Base-by-base conservation (phyloP, 2,113 vertebrate species). In the Glareola pratincola region DNA sequence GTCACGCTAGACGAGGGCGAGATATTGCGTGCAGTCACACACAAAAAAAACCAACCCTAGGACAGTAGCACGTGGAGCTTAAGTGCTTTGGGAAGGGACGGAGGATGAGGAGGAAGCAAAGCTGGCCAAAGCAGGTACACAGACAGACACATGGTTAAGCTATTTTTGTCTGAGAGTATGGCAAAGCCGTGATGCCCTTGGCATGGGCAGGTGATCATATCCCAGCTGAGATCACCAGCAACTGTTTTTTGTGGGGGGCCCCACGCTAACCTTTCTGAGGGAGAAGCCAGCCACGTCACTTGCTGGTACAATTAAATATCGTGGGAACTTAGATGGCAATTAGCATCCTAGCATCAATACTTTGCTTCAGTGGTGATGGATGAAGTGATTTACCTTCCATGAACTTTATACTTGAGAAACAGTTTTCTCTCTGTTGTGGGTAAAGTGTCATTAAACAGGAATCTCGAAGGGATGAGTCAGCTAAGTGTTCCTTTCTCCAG, bases 391-490 rank as follows among this genome's bases (percentile, higher is more conserved):
- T 93, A 68, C 54, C 75, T 95, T 85, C 54, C 24, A 5, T 86
- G 60, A 92, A 79, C 77, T 76, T 95, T 45, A 34, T 54, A 51
- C 23, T 50, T 86, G 79, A 84, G 41, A 86, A 96, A 59, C 50
- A 47, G 21, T 80, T 82, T 0, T 2, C 37, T 80, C 68, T 90
- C 16, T 23, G 5, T 54, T 80, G 64, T 59, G 41, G 64, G 56
- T 37, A 89, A 91, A 79, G 39, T 54, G 24, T 71, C 78, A 81
- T 96, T 90, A 94, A 93, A 88, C 9, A 51, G 22, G 39, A 53
- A 51, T 86, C n/a, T 93, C 30, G n/a, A 34, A 63, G 13, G 64
- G 21, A 81, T 95, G 92, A 94, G 59, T 96, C 76, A 88, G 72
- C 59, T 83, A 71, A 59, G 63, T 39, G 4, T 59, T 90, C 20